These are phyloP conservation scores for Leptopilina myrica DNA, from an alignment of 2,888 invertebrate genomes.

Conservation along the genomic window DNA sequence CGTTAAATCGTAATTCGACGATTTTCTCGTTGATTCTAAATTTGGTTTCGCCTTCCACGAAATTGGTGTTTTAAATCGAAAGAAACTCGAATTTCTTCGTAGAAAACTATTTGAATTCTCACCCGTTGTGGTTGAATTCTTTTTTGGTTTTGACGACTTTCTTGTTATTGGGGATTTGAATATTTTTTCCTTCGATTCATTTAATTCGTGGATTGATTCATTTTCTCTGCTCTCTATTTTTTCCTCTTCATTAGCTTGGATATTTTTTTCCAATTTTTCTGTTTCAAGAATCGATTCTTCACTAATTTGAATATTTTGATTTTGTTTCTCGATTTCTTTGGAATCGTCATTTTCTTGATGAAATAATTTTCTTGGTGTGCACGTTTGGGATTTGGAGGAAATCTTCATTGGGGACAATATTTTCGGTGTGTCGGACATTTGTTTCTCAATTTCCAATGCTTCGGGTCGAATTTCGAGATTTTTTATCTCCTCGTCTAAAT, in stretches of 20 bases:
- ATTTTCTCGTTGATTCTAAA: conserved; percentile 63
- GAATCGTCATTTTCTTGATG: neutral
- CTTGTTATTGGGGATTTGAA: neutral
- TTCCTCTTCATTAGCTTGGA: neutral
- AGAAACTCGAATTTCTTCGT: conserved; percentile 1
- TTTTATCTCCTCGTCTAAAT: conserved; percentile 8
- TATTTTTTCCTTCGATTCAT: neutral
- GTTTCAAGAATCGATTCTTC: neutral
- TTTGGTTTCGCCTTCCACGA: conserved; percentile 50
- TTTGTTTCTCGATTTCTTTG: neutral
- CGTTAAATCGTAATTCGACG: conserved; percentile 46
- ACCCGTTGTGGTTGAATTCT: neutral
- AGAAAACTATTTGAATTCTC: neutral
- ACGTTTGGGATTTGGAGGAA: neutral
- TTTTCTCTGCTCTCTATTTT: neutral
- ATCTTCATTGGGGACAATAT: neutral
- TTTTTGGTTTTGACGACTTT: neutral
- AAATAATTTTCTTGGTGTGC: conserved; percentile 7
- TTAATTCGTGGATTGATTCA: neutral
- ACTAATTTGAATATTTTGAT: neutral
- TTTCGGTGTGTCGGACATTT: neutral
- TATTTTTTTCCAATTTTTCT: neutral
- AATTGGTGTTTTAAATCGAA: conserved; percentile 43
- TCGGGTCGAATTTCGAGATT: neutral
- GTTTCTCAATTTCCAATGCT: neutral